Percentiles rank a stretch among this genome's conserved stretches.
Conservation (phyloP, 2,113 vertebrate species). For the Ramphastos sulfuratus region DNA sequence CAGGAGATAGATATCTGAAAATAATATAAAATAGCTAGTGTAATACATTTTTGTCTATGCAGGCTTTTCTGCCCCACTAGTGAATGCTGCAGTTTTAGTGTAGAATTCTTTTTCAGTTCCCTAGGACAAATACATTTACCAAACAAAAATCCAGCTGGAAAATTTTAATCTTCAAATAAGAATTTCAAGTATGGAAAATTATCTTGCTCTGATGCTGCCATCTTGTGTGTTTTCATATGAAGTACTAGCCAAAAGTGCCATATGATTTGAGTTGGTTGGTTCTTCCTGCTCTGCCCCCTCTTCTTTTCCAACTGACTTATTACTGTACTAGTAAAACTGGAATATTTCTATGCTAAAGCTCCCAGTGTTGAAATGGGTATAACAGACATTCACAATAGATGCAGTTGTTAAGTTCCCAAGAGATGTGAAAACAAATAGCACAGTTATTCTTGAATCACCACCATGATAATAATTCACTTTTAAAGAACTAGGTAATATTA, state of each 20-base stretch:
- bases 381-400: not conserved
- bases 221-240: slow-evolving; percentile 41
- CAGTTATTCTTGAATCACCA: not conserved
- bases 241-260: not conserved
- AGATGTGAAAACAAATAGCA: not conserved
- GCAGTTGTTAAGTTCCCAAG: not conserved
- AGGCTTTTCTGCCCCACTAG: not conserved
- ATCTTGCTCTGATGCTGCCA: slow-evolving; percentile 21
- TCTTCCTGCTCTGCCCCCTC: accelerated
- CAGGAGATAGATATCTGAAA: not conserved
- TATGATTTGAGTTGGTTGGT: not conserved
- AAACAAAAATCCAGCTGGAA: not conserved
- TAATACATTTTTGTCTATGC: not conserved
- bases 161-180: not conserved
- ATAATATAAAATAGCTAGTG: not conserved
- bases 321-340: not conserved
- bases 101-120: not conserved
- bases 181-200: not conserved
- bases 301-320: not conserved
- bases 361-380: not conserved
- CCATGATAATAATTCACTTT: not conserved
- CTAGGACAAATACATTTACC: not conserved
- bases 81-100: not conserved
- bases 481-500: not conserved
- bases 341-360: not conserved